Conservation (phyloP, 92 coral and sea anemone species). For the Parazoanthus swiftii region DNA sequence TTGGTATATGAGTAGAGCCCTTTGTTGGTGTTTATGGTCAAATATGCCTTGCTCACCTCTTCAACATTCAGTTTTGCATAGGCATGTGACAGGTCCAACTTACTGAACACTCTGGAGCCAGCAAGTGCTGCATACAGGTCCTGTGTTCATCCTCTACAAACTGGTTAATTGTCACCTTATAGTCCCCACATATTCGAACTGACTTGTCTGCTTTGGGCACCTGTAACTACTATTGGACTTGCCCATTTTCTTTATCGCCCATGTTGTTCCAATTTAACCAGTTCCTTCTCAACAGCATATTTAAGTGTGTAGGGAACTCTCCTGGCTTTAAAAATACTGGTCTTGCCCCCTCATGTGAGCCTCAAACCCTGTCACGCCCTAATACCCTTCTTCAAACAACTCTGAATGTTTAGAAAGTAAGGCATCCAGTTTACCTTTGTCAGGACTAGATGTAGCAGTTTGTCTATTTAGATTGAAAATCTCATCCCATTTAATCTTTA, state of each 20-base stretch:
- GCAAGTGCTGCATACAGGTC: constrained; percentile 54
- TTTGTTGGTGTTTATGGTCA: constrained; percentile 47
- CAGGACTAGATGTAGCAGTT: background rate
- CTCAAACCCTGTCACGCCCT: constrained; percentile 49
- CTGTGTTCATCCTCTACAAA: constrained; percentile 50
- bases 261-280: constrained; percentile 26
- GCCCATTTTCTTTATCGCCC: constrained; percentile 50
- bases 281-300: constrained; percentile 28
- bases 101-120: constrained; percentile 54
- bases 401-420: constrained; percentile 8
- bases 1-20: constrained; percentile 60
- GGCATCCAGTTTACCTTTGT: constrained; percentile 5
- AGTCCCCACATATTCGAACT: constrained; percentile 48
- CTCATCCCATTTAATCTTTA: constrained; percentile 45
- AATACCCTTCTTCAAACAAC: constrained; percentile 43
- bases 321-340: constrained; percentile 18
- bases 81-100: constrained; percentile 58
- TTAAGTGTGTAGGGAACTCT: constrained; percentile 29
- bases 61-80: constrained; percentile 55
- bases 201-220: constrained; percentile 54
- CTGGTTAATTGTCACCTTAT: constrained; percentile 42
- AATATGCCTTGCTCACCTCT: constrained; percentile 41
- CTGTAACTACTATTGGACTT: constrained; percentile 43
- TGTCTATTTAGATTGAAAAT: constrained; percentile 5
- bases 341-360: constrained; percentile 32